phyloP scores from a whole-genome alignment of 2,888 invertebrate species.

The Creontiades dilutus region DNA sequence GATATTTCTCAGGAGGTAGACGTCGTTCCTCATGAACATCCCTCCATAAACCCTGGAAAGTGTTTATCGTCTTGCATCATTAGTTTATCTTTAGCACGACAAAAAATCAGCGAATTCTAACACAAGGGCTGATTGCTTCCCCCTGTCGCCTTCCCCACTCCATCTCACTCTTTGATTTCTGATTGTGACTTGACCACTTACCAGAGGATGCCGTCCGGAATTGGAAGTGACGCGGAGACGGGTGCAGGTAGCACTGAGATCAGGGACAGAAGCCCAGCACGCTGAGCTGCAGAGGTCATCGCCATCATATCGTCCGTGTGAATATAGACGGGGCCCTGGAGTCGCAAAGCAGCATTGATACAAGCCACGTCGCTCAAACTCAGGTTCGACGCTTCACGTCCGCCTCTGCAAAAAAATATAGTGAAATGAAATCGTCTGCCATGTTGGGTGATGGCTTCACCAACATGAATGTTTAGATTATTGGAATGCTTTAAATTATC shows the following conservation, averaged over 20 bases:
- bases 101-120: too few relatives aligned
- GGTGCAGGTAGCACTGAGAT: not conserved
- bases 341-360: slow-evolving; percentile 36
- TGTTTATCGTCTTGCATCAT: too few relatives aligned
- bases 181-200: not conserved
- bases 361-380: slow-evolving; percentile 17
- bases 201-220: slow-evolving; percentile 26
- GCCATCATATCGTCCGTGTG: slow-evolving; percentile 29
- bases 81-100: too few relatives aligned
- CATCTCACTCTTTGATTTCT: too few relatives aligned
- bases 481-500: too few relatives aligned
- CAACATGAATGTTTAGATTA: too few relatives aligned
- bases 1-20: slow-evolving; percentile 46
- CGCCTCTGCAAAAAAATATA: slow-evolving; percentile 5
- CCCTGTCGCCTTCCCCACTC: too few relatives aligned
- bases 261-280: not conserved
- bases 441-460: too few relatives aligned
- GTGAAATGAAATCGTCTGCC: not conserved
- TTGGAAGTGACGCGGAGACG: not conserved
- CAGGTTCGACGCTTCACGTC: slow-evolving; percentile 39
- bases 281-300: not conserved
- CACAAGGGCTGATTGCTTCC: too few relatives aligned
- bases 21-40: slow-evolving; percentile 48
- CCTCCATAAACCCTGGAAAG: slow-evolving; percentile 47
- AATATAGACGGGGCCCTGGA: slow-evolving; percentile 35